phyloP scores from a whole-genome alignment of 1,140 invertebrate genomes.

The Lordiphosa clarofinis region DNA sequence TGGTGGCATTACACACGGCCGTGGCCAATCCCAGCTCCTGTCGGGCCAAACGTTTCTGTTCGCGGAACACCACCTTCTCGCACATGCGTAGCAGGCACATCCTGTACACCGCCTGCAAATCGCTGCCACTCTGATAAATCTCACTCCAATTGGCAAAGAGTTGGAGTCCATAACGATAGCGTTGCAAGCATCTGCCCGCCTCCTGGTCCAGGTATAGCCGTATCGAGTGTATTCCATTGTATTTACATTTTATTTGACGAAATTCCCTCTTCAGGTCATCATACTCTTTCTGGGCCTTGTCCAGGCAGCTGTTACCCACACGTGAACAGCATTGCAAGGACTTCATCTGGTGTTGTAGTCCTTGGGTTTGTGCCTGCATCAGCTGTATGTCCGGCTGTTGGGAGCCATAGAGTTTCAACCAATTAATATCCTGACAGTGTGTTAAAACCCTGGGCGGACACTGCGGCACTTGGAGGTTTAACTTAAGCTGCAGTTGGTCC shows the following conservation, averaged over 20 bases:
- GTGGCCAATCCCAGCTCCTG: no score
- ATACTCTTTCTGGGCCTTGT: neutral
- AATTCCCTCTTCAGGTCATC: neutral
- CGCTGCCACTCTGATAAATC: conserved; percentile 1
- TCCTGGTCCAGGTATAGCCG: conserved; percentile 3
- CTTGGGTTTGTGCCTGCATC: neutral
- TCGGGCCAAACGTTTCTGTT: neutral
- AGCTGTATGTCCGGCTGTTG: neutral
- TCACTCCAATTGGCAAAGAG: conserved; percentile 12
- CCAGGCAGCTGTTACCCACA: no score
- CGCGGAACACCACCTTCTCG: neutral
- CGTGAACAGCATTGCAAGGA: neutral
- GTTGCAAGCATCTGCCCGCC: conserved; percentile 11
- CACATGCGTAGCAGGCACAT: conserved; percentile 2
- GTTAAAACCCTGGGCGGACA: neutral
- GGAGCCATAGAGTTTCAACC: conserved; percentile 2
- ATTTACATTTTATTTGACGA: neutral
- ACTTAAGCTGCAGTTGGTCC: neutral
- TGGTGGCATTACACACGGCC: no score
- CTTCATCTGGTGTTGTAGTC: neutral
- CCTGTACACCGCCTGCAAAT: neutral
- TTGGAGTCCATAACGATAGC: neutral
- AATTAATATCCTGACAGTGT: neutral
- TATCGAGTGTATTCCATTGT: neutral
- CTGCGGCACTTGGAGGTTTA: neutral